phyloP scores from a whole-genome alignment of 2,888 invertebrate species.

The Coremacera marginata region DNA sequence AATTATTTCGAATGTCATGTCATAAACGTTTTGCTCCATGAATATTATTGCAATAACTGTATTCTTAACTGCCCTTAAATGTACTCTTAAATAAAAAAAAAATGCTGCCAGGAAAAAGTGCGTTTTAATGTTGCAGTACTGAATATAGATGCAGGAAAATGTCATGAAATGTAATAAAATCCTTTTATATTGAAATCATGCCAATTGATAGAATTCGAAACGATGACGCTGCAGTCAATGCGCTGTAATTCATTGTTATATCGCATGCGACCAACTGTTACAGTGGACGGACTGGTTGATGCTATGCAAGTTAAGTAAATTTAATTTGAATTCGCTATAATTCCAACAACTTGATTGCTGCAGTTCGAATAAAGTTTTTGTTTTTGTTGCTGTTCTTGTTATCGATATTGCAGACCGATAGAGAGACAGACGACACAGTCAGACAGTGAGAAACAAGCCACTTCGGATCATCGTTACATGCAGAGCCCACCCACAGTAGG shows the following conservation, averaged over 20 bases:
- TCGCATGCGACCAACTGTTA: neutral
- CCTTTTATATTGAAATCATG: too few relatives aligned
- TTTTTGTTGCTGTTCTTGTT: too few relatives aligned
- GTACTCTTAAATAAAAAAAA: too few relatives aligned
- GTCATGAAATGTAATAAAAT: too few relatives aligned
- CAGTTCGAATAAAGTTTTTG: too few relatives aligned
- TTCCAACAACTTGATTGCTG: constrained; percentile 2
- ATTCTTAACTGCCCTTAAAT: too few relatives aligned
- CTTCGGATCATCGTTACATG: neutral
- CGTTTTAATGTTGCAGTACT: too few relatives aligned
- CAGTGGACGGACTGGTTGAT: neutral
- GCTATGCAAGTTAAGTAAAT: neutral
- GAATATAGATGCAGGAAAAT: too few relatives aligned
- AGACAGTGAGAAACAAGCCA: neutral
- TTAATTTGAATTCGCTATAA: neutral
- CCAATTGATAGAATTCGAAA: neutral
- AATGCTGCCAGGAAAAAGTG: too few relatives aligned
- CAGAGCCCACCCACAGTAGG: neutral
- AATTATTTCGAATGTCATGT: too few relatives aligned
- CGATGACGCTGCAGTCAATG: neutral
- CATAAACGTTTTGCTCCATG: too few relatives aligned
- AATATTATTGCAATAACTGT: too few relatives aligned
- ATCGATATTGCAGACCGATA: neutral
- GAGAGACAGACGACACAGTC: neutral
- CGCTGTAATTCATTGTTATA: neutral